Conservation (phyloP, 64 coral and sea anemone genomes). For the Orbicella faveolata region DNA sequence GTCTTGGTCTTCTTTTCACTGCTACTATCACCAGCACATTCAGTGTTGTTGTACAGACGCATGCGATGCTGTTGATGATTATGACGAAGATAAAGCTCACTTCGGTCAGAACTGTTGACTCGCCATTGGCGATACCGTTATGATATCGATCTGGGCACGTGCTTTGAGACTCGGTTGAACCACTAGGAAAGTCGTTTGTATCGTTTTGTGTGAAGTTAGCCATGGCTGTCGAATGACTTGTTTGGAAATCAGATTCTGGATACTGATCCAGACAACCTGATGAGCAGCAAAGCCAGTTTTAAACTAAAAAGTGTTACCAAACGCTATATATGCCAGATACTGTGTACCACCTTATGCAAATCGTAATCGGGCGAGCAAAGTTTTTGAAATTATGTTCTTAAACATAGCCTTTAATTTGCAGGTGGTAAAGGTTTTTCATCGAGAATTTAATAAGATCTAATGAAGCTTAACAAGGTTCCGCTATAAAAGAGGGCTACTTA, state of each 20-base stretch:
- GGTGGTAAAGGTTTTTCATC: too few species aligned
- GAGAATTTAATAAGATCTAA: too few species aligned
- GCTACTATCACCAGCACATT: neutral
- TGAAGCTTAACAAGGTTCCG: too few species aligned
- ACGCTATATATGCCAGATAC: too few species aligned
- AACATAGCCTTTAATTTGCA: too few species aligned
- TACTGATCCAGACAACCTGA: too few species aligned
- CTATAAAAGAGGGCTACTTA: too few species aligned
- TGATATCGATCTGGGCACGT: neutral
- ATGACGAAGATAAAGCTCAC: neutral
- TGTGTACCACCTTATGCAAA: too few species aligned
- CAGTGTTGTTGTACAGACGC: neutral
- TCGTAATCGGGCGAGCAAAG: too few species aligned
- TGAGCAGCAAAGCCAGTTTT: too few species aligned
- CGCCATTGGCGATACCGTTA: neutral
- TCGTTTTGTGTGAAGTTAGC: neutral
- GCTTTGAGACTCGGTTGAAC: neutral
- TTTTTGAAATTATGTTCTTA: too few species aligned
- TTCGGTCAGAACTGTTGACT: neutral
- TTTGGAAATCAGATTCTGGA: neutral
- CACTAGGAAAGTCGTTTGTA: neutral
- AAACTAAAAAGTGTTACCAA: too few species aligned
- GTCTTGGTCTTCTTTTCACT: neutral
- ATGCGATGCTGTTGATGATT: slow-evolving; percentile 3
- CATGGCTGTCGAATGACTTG: neutral